Evolutionary conservation across 2,113 vertebrate genomes (phyloP).

Genomic region (Semnornis frantzii): DNA sequence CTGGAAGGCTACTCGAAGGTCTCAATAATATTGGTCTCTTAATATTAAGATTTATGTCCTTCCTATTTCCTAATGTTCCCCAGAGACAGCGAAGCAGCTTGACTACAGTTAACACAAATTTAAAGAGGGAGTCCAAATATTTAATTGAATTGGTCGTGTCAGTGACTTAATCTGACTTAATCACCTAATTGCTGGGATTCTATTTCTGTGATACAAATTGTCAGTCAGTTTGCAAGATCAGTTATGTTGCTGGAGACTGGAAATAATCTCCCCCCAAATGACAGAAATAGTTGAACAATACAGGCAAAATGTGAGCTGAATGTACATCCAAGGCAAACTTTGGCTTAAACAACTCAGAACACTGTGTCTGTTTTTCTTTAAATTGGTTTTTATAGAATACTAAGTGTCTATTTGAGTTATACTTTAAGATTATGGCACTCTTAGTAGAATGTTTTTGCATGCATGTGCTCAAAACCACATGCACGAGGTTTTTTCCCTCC

Average conservation of each 20-base stretch:
- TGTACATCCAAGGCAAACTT: constrained; percentile 47
- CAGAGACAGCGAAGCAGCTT: background rate
- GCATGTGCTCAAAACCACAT: background rate
- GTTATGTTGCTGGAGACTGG: background rate
- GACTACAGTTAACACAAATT: background rate
- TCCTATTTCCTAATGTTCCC: background rate
- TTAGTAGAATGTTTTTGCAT: background rate
- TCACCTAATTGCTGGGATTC: background rate
- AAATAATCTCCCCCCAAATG: constrained; percentile 35
- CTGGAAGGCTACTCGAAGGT: too few relatives aligned
- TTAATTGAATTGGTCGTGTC: constrained; percentile 26
- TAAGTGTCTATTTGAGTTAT: background rate
- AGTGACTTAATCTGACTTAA: constrained; percentile 30
- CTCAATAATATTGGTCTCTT: too few relatives aligned
- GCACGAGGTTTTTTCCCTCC: background rate
- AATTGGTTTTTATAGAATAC: background rate
- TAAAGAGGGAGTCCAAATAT: background rate
- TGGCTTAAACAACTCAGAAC: constrained; percentile 21
- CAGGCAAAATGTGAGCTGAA: constrained; percentile 4
- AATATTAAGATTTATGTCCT: background rate
- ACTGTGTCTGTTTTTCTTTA: constrained; percentile 20
- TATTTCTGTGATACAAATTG: constrained; percentile 3
- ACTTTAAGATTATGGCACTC: background rate
- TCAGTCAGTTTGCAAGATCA: constrained; percentile 12
- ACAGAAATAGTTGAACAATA: constrained; percentile 32